Base-by-base conservation (phyloP, 2,113 vertebrate genomes). In the Colaptes auratus region DNA sequence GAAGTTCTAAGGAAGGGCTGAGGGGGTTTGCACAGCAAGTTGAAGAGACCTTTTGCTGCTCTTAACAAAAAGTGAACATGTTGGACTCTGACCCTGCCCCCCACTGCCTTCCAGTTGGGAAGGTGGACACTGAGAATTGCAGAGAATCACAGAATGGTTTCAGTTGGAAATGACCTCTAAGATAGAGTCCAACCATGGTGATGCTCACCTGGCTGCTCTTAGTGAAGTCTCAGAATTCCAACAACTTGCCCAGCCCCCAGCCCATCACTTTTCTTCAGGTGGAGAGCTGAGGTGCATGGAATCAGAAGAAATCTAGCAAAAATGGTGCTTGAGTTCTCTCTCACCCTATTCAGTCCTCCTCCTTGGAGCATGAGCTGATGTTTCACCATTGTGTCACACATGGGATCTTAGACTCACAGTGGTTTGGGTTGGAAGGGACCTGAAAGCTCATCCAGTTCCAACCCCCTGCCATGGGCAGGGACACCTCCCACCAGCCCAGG, bases 101-200 rank as follows among this genome's bases (percentile, higher is more conserved):
- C 53, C 30, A 1, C 23, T 15, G 1, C 2, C 0, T 31, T 70
- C 36, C n/a, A 8, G 58, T 61, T 56, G 5, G 2, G 44, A 60
- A 75, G 36, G 74, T 84, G 65, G 15, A 18, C 10, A 0, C 50
- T 6, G 59, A 10, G n/a, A n/a, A n/a, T n/a, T n/a, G n/a, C 21
- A 23, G 48, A 50, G 50, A 52, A 52, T 25, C 50, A 52, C 6
- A 52, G 50, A 24, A 13, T 52, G 50, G 50, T 52, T 25, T 52
- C 50, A 52, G 50, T 24, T 52, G 50, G 50, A 52, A 52, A 25
- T 52, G 50, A 25, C 23, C 24, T 24, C 7, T 52, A 52, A 13
- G 23, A 52, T 24, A 24, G 23, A 52, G 50, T 52, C 50, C 23
- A 52, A 25, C 23, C 50, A 52, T 31, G 7, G 0, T 66, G 67